Conservation (phyloP, 1,140 invertebrate genomes). For the Trachelipus rathkii region DNA sequence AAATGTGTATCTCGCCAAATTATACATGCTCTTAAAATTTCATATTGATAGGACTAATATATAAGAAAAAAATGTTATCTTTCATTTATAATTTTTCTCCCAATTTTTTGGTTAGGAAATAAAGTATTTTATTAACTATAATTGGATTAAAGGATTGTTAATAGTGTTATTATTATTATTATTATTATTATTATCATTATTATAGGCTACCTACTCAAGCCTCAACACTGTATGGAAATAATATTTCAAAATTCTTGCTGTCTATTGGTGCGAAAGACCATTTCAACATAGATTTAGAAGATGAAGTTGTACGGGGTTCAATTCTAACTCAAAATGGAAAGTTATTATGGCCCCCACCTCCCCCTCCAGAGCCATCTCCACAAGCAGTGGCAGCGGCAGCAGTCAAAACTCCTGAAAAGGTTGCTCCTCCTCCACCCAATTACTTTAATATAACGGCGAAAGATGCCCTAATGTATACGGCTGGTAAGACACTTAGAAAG, state of each 20-base stretch:
- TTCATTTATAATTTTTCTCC: too few species aligned
- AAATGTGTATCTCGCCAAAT: too few species aligned
- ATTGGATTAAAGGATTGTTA: too few species aligned
- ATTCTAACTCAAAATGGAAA: conserved; percentile 72
- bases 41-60: too few species aligned
- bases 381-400: conserved; percentile 51
- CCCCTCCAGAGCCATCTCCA: conserved; percentile 51
- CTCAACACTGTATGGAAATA: conserved; percentile 84
- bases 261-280: conserved; percentile 70
- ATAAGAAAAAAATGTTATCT: too few species aligned
- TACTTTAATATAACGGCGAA: conserved; percentile 58
- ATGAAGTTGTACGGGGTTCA: conserved; percentile 68
- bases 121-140: too few species aligned
- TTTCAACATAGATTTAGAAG: conserved; percentile 72
- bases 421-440: conserved; percentile 53
- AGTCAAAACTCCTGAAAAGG: conserved; percentile 51
- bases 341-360: conserved; percentile 74
- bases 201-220: conserved; percentile 79
- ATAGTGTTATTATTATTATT: too few species aligned
- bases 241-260: conserved; percentile 81
- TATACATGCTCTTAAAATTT: too few species aligned
- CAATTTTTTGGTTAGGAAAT: too few species aligned
- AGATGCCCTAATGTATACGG: conserved; percentile 68
- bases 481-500: too few species aligned
- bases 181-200: not conserved